Evolutionary conservation across 2,113 vertebrate species (phyloP).

Genomic region (Bubo scandiacus): DNA sequence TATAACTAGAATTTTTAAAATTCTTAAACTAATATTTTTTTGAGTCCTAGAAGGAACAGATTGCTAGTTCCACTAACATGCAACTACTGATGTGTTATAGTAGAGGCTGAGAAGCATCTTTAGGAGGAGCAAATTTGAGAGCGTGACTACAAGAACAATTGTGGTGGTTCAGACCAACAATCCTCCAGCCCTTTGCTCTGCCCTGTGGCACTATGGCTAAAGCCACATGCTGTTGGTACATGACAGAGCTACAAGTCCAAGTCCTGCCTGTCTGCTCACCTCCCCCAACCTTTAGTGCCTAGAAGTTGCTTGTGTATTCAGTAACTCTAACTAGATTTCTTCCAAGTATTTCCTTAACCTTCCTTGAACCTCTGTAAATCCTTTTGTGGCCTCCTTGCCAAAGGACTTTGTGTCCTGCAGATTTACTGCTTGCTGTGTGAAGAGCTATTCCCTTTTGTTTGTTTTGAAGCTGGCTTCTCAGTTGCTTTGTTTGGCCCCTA

Average conservation of each 20-base stretch:
- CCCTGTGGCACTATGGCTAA: background rate
- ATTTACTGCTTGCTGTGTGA: background rate
- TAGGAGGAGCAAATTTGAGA: background rate
- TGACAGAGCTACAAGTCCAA: background rate
- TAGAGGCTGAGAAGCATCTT: background rate
- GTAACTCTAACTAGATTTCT: background rate
- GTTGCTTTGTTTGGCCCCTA: background rate
- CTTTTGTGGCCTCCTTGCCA: background rate
- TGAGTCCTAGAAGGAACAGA: background rate
- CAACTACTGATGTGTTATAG: background rate
- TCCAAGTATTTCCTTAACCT: background rate
- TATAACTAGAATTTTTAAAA: background rate
- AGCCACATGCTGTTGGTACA: background rate
- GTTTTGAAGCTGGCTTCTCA: background rate
- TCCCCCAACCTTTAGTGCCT: background rate
- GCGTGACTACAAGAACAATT: fast-evolving
- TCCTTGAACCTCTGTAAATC: slow-evolving; percentile 3
- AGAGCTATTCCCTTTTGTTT: background rate
- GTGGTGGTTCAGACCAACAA: background rate
- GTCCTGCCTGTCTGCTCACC: background rate
- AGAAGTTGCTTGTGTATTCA: background rate
- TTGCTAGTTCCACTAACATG: background rate
- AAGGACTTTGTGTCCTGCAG: slow-evolving; percentile 38
- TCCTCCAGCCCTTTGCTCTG: background rate
- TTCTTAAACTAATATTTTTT: background rate